phyloP scores from a whole-genome alignment of 2,888 invertebrate genomes.

The Callyntrura sp. region DNA sequence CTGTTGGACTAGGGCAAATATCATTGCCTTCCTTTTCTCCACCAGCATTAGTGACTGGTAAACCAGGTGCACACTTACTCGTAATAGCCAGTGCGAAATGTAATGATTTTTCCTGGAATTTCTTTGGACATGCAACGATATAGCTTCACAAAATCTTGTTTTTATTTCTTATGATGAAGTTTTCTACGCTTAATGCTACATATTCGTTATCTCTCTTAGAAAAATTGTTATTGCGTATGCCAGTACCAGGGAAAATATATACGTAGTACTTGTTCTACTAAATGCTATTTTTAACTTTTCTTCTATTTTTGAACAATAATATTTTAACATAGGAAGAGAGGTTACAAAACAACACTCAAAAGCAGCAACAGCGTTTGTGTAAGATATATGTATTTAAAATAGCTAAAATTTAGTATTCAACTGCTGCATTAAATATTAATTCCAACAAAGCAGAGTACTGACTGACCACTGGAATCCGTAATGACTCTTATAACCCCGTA shows the following conservation, averaged over 20 bases:
- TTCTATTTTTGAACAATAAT: too few relatives aligned
- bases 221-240: background rate
- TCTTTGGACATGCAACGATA: conserved; percentile 58
- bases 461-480: background rate
- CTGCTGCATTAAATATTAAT: too few relatives aligned
- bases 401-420: background rate
- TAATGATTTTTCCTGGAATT: conserved; percentile 59
- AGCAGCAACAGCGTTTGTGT: too few relatives aligned
- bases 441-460: too few relatives aligned
- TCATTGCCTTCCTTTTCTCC: background rate
- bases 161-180: conserved; percentile 51
- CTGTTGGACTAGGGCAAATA: conserved; percentile 2
- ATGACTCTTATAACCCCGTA: background rate
- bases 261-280: background rate
- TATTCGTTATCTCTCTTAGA: conserved; percentile 28
- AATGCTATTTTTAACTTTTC: too few relatives aligned
- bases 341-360: too few relatives aligned
- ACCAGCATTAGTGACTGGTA: background rate
- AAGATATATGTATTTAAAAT: background rate
- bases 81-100: conserved; percentile 16
- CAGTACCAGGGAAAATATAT: background rate
- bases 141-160: conserved; percentile 59
- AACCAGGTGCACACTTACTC: conserved; percentile 1
- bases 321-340: too few relatives aligned
- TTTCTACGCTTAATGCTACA: conserved; percentile 27